These are phyloP conservation scores for Smithornis capensis DNA, from an alignment of 2,113 vertebrate genomes.

Conservation along the genomic window DNA sequence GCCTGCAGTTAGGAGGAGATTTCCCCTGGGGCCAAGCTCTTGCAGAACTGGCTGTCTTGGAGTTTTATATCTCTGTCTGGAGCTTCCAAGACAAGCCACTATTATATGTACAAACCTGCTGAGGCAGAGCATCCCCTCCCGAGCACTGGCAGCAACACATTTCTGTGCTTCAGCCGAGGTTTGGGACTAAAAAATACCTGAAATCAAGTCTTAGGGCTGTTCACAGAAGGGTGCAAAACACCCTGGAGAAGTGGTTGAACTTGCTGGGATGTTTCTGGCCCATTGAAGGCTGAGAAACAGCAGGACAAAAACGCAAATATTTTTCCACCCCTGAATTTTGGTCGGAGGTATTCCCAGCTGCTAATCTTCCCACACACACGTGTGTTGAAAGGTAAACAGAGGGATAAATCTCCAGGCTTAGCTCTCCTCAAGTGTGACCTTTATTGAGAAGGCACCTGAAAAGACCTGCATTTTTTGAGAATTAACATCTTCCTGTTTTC, in stretches of 20 bases:
- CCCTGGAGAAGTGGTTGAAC: background rate
- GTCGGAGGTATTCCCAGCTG: background rate
- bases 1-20: slow-evolving; percentile 27
- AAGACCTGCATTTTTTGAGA: background rate
- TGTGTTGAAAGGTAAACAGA: slow-evolving; percentile 11
- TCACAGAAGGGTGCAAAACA: background rate
- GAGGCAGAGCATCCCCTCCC: background rate
- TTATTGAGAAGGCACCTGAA: background rate
- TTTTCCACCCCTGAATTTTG: background rate
- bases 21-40: background rate
- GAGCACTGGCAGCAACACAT: accelerated
- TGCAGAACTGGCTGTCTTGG: background rate
- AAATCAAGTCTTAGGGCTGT: background rate
- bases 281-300: background rate
- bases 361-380: background rate
- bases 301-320: background rate
- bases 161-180: background rate
- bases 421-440: slow-evolving; percentile 14
- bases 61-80: background rate
- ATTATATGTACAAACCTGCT: background rate
- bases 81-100: background rate
- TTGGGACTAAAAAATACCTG: background rate
- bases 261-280: background rate
- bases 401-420: slow-evolving; percentile 5
- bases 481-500: background rate